Conservation (phyloP, 2,888 invertebrate genomes). For the Lumbricus terrestris region DNA sequence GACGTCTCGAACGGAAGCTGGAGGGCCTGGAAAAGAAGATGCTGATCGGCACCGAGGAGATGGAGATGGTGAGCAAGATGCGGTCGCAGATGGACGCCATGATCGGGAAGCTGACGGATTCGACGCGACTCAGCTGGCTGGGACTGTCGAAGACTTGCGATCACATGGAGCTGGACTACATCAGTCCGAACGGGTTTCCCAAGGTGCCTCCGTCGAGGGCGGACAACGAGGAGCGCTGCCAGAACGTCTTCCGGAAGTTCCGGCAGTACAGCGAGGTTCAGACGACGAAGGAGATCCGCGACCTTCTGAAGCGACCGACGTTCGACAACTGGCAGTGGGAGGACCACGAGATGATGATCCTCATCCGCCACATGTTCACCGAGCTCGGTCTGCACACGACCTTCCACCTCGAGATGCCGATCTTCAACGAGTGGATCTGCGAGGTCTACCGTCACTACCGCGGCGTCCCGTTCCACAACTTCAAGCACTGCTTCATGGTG, state of each 20-base stretch:
- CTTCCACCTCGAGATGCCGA: conserved; percentile 53
- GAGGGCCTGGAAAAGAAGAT: conserved; percentile 49
- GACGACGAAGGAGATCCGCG: conserved; percentile 67
- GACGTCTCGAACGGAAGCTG: conserved; percentile 46
- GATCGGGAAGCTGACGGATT: background rate
- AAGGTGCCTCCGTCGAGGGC: background rate
- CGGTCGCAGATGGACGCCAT: conserved; percentile 35
- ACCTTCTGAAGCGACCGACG: conserved; percentile 69
- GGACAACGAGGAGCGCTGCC: conserved; percentile 41
- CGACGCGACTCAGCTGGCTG: conserved; percentile 54
- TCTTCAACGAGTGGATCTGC: conserved; percentile 47
- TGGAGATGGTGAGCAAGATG: conserved; percentile 47
- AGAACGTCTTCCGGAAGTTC: conserved; percentile 51
- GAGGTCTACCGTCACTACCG: conserved; percentile 58
- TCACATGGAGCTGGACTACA: conserved; percentile 16
- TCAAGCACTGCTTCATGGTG: conserved; percentile 60
- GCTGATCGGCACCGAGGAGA: conserved; percentile 49
- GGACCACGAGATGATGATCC: conserved; percentile 69
- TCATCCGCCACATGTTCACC: conserved; percentile 59
- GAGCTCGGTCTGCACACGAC: conserved; percentile 57
- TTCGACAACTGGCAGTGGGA: conserved; percentile 82
- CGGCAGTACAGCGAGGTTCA: conserved; percentile 31
- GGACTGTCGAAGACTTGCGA: conserved; percentile 44
- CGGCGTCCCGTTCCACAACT: conserved; percentile 60
- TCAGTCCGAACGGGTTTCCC: background rate